phyloP scores from a whole-genome alignment of 2,797 vertebrate genomes.

The Channallabes apus region DNA sequence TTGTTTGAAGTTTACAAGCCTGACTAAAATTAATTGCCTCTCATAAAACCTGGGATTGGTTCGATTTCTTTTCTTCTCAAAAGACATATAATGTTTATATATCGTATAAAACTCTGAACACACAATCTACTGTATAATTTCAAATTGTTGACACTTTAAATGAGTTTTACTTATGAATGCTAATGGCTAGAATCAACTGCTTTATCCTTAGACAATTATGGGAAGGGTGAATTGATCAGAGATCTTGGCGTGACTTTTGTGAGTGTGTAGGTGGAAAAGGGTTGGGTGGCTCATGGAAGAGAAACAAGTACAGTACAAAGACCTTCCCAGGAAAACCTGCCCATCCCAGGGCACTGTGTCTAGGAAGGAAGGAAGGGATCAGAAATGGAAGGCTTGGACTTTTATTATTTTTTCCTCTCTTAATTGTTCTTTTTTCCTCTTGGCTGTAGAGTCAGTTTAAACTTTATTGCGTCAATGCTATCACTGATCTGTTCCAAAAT shows the following conservation, averaged over 20 bases:
- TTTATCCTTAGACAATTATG: background rate
- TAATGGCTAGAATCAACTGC: background rate
- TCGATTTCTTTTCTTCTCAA: background rate
- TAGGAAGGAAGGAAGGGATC: slow-evolving; percentile 60
- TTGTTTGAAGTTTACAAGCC: slow-evolving; percentile 11
- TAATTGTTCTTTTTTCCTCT: no score
- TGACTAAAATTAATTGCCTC: background rate
- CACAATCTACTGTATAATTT: background rate
- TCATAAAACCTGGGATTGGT: background rate
- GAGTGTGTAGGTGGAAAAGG: slow-evolving; percentile 53
- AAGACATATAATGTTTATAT: background rate
- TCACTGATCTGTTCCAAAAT: background rate
- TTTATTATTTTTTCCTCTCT: background rate
- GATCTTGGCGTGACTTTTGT: slow-evolving; percentile 24
- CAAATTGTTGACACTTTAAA: background rate
- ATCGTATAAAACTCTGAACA: background rate
- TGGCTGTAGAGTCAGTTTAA: background rate
- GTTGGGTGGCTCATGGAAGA: slow-evolving; percentile 47
- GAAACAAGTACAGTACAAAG: slow-evolving; percentile 61
- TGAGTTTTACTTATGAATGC: no score
- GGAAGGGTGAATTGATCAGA: background rate
- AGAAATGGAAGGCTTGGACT: slow-evolving; percentile 27
- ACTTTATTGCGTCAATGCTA: background rate
- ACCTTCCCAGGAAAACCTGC: slow-evolving; percentile 62
- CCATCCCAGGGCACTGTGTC: slow-evolving; percentile 53